Evolutionary conservation across 2,888 invertebrate species (phyloP).

Genomic region (Tetragnatha montana): DNA sequence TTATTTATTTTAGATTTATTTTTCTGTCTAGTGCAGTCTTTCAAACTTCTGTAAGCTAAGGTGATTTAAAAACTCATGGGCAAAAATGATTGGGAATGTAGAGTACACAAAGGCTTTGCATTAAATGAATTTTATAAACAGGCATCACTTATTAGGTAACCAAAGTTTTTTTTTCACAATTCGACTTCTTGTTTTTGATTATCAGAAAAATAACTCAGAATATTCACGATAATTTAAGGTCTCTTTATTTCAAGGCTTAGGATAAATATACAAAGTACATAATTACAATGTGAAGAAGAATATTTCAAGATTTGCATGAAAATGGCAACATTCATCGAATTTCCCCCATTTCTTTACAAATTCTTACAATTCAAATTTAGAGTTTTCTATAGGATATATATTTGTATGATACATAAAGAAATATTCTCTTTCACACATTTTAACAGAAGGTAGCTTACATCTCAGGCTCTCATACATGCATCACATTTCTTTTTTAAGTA

Average conservation of each 20-base stretch:
- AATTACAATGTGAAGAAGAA: conserved; percentile 67
- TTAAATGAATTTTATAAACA: too few relatives aligned
- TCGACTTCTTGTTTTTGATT: too few relatives aligned
- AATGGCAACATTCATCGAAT: conserved; percentile 52
- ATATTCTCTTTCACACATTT: conserved; percentile 26
- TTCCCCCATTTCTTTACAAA: conserved; percentile 59
- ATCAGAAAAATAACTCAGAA: not conserved
- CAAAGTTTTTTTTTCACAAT: too few relatives aligned
- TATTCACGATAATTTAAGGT: conserved; percentile 61
- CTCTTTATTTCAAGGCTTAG: conserved; percentile 71
- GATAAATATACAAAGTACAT: conserved; percentile 71
- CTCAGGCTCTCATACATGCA: conserved; percentile 34
- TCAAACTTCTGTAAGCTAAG: too few relatives aligned
- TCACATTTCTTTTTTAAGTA: conserved; percentile 51
- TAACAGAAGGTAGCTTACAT: conserved; percentile 29
- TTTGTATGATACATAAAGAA: conserved; percentile 52
- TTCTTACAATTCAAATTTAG: conserved; percentile 25
- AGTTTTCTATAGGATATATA: conserved; percentile 30
- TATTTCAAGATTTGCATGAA: conserved; percentile 63
- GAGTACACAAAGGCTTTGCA: too few relatives aligned
- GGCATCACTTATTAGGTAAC: too few relatives aligned
- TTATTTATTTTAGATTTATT: too few relatives aligned
- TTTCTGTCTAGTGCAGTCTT: too few relatives aligned
- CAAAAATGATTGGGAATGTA: too few relatives aligned
- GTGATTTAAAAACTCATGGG: too few relatives aligned